phyloP scores from a whole-genome alignment of 2,888 invertebrate species.

The Crossocerus cetratus region DNA sequence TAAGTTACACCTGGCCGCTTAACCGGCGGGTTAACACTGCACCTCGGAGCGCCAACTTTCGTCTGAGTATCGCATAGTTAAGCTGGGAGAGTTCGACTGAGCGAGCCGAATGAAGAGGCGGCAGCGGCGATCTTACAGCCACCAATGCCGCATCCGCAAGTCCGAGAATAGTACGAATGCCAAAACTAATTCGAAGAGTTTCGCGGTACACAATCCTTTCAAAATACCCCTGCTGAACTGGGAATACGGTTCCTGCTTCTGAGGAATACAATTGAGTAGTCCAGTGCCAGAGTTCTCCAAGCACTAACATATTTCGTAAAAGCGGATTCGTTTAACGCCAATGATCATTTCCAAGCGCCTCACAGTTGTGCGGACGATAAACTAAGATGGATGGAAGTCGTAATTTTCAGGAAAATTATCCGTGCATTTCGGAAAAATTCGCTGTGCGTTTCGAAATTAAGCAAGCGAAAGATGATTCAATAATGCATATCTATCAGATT shows the following conservation, averaged over 20 bases:
- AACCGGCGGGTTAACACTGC: neutral
- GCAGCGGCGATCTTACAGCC: neutral
- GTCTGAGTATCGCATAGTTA: slow-evolving; percentile 1
- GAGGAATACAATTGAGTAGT: too few relatives aligned
- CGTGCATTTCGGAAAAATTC: too few relatives aligned
- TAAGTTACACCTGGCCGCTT: neutral
- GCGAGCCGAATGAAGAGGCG: neutral
- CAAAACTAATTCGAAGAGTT: neutral
- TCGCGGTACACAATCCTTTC: neutral
- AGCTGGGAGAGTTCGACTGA: neutral
- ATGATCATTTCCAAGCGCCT: too few relatives aligned
- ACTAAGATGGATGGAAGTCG: too few relatives aligned
- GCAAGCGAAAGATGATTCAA: too few relatives aligned
- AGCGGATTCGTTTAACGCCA: too few relatives aligned
- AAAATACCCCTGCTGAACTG: neutral
- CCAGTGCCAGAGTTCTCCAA: too few relatives aligned
- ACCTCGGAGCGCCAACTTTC: neutral
- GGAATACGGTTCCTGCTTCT: neutral
- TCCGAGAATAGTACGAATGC: neutral
- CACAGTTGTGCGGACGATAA: too few relatives aligned
- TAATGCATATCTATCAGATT: too few relatives aligned
- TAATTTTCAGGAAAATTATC: too few relatives aligned
- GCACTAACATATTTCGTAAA: too few relatives aligned
- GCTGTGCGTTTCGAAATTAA: too few relatives aligned
- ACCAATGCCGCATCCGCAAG: neutral